Conservation (phyloP, 2,113 vertebrate genomes). For the Oplegnathus fasciatus region DNA sequence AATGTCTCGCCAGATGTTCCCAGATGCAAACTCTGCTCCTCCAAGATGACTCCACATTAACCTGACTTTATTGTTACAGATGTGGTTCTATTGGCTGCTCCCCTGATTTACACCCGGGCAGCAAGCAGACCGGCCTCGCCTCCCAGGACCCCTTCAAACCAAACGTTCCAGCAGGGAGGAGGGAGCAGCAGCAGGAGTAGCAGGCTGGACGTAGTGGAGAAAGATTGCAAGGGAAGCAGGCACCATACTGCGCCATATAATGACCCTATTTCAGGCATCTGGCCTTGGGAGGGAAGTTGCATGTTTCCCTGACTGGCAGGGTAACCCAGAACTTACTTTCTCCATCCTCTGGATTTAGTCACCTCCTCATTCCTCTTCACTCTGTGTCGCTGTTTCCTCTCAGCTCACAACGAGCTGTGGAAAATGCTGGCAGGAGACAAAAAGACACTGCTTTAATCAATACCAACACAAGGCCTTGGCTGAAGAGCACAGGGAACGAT, state of each 20-base stretch:
- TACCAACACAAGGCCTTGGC: slow-evolving; percentile 76
- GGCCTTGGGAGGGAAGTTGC: slow-evolving; percentile 55
- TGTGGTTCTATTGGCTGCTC: slow-evolving; percentile 72
- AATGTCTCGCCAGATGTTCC: slow-evolving; percentile 84
- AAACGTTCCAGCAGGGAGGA: slow-evolving; percentile 52
- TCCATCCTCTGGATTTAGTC: slow-evolving; percentile 51
- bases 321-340: slow-evolving; percentile 34
- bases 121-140: slow-evolving; percentile 42
- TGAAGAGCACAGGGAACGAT: slow-evolving; percentile 53
- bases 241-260: slow-evolving; percentile 59
- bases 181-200: slow-evolving; percentile 43
- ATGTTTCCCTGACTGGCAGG: slow-evolving; percentile 47
- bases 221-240: slow-evolving; percentile 56
- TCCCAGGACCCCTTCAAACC: slow-evolving; percentile 65
- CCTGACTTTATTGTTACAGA: slow-evolving; percentile 82
- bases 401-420: slow-evolving; percentile 63
- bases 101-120: slow-evolving; percentile 74
- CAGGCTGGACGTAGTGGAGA: slow-evolving; percentile 45
- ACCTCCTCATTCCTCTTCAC: slow-evolving; percentile 45
- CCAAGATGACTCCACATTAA: slow-evolving; percentile 71
- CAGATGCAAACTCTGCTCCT: slow-evolving; percentile 68
- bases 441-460: slow-evolving; percentile 80
- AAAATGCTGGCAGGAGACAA: slow-evolving; percentile 76
- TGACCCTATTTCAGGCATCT: slow-evolving; percentile 62
- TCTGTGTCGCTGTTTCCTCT: slow-evolving; percentile 62